Evolutionary conservation across 2,888 invertebrate genomes (phyloP), one percentile per base, ranked within the genome.

Genomic region (Leistus spinibarbis): DNA sequence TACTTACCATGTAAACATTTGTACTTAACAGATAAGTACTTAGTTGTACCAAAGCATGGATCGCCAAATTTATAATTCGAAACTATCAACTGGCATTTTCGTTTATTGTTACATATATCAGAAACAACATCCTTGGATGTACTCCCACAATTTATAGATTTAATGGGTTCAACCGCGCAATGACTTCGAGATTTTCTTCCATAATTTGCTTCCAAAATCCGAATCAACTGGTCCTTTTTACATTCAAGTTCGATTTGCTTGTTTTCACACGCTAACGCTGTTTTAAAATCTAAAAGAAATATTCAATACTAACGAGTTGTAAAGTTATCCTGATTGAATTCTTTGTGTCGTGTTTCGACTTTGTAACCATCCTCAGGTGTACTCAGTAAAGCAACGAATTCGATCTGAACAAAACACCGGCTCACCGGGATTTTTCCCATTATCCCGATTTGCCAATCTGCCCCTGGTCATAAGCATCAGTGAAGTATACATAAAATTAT

Each of bases 81-180:
- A 9, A 57, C 72, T 4, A 16, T 5, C 2, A 72, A 4, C 13
- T 64, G 24, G 27, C 72, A 72, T 23, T 20, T 56, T 10, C 22
- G 16, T 56, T 72, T 72, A 56, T 72, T 72, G 54, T 72, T 65
- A 57, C 72, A 72, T 56, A 56, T 72, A 27, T 72, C 72, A 27
- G 65, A 64, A 56, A 72, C 72, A 19, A 65, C 57, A 3, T 54
- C 65, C 16, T 65, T 17, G 17, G 65, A 65, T 24, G 54, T 72
- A 16, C 54, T 7, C 13, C 27, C 27, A 27, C 5, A 27, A 9
- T 7, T 27, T 7, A 7, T 9, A 4, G 27, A 9, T 27, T 27
- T 0, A 1, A 9, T 27, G 27, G 27, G 27, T 27, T n/a, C n/a
- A n/a, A n/a, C n/a, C n/a, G n/a, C n/a, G n/a, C n/a, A n/a, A n/a